Evolutionary conservation across 2,113 vertebrate species (phyloP), one percentile per base, ranked within the genome.

Genomic region (Siniperca knerii): DNA sequence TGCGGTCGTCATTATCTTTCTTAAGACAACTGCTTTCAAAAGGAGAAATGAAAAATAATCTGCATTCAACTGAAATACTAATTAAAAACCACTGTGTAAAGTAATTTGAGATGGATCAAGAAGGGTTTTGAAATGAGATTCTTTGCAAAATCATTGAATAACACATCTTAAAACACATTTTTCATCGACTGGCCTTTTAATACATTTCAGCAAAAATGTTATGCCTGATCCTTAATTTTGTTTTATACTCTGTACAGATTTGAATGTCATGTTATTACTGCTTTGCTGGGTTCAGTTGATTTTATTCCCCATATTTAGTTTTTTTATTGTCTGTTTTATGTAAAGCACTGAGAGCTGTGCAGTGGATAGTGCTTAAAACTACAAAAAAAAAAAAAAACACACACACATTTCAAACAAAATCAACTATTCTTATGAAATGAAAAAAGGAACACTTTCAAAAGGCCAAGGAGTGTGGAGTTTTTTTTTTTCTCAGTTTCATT

Each of bases 391-490:
- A 50, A 18, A 16, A 50, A 15, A 48, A 48, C 13, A 4, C 9
- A 46, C 12, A n/a, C 20, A 21, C 12, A 18, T 54, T 46, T 23
- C 48, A 18, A 20, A 68, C 58, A 52, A 57, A 64, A 60, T 71
- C 42, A 61, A 9, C 33, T 72, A 7, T 37, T 78, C 48, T 60
- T 23, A 50, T 68, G 55, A 77, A 57, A 40, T 16, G 69, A 81
- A n/a, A 81, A 71, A 85, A 72, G 35, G 25, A 67, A 72, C 55
- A 65, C 50, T 64, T 66, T 68, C 60, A 77, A 60, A 77, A 60
- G 25, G 62, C 76, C 67, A 69, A 0, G 0, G 18, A 71, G n/a
- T 55, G 21, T 23, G 65, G 25, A 7, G 7, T 10, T 67, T 29
- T 29, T 29, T 29, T 74, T 61, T 76, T 69, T n/a, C 2, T 20